Base-by-base conservation (phyloP, 1,140 invertebrate genomes). In the Meloidogyne chitwoodi region DNA sequence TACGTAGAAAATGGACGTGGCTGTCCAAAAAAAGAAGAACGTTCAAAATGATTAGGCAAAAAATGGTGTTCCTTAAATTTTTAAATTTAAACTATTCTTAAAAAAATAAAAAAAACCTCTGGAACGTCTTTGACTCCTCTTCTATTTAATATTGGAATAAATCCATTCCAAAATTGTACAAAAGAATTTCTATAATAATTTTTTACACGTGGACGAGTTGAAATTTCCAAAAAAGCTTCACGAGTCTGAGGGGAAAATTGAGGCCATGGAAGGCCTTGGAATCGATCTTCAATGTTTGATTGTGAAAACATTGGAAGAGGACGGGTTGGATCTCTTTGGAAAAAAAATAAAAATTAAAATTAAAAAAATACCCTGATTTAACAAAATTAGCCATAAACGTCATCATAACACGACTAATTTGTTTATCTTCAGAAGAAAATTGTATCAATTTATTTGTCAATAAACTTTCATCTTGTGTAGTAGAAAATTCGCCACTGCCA, bases 301-400 rank as follows among this genome's bases (percentile, higher is more conserved):
- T 81, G 74, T 12, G 85, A 82, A 1, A 80, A 81, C 77, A 88
- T 82, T 29, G 78, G 64, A 12, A 48, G 56, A 16, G 87, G 86
- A 65, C 81, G 84, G 48, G 85, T 73, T 26, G 86, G 84, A 69
- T 87, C 85, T 6, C 84, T 83, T 41, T 38, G 81, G 41, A 24
- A 11, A 2, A 48, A 56, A 74, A 61, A 48, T 2, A 19, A 31
- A 68, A 16, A 12, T 24, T 2, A 61, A 29, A 24, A 65, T 77
- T 70, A n/a, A 73, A 69, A 31, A 6, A 64, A 41, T 29, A 98
- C 95, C 96, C 96, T n/a, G 92, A 93, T 87, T 93, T 93, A 16
- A 93, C 94, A 87, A 99, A 99, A 89, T 98, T 98, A n/a, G 93
- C 92, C 89, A 95, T 93, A 87, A 95, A 96, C 31, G 92, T 91